Evolutionary conservation across 2,113 vertebrate genomes (phyloP).

Genomic region (Ciconia stormi): DNA sequence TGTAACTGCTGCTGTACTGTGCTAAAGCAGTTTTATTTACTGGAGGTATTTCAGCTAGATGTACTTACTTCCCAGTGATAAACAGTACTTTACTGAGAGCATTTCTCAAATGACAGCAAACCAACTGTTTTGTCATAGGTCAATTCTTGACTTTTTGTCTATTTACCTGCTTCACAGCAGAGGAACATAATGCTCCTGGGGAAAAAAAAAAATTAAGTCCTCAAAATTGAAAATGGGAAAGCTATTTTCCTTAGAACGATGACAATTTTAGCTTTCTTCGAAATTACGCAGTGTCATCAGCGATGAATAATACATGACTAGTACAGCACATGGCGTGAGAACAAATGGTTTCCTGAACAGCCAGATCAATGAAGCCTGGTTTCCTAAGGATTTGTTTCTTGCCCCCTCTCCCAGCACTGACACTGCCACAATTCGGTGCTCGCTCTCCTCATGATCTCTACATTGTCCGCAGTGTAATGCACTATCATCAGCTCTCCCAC

Average conservation of each 20-base stretch:
- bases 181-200: not conserved
- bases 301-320: not conserved
- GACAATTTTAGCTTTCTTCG: not conserved
- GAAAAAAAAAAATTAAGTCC: not conserved
- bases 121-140: not conserved
- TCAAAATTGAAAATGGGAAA: not conserved
- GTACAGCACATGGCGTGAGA: not conserved
- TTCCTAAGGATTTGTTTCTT: not conserved
- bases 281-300: not conserved
- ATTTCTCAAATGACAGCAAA: not conserved
- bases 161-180: not conserved
- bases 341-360: not conserved
- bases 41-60: not conserved
- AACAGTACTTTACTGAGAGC: not conserved
- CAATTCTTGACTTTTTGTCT: not conserved
- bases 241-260: not conserved
- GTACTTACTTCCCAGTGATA: not conserved
- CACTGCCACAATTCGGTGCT: not conserved
- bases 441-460: not conserved
- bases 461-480: accelerated
- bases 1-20: not conserved
- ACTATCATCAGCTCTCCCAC: not conserved
- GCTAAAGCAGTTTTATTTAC: not conserved
- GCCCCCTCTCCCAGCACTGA: not conserved
- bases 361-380: not conserved